phyloP scores from a whole-genome alignment of 2,888 invertebrate species.

The Idaea aversata region DNA sequence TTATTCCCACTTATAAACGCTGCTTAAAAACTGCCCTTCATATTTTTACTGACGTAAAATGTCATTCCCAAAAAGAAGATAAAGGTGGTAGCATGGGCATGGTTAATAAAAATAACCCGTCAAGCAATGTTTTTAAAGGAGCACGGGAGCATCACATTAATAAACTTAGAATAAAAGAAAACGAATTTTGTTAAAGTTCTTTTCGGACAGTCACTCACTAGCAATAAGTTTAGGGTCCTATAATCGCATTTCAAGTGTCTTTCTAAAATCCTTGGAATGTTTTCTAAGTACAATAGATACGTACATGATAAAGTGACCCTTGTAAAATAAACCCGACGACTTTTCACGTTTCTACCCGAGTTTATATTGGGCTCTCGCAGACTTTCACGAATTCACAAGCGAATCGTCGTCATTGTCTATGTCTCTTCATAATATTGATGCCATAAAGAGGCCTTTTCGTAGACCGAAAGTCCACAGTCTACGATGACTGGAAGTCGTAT shows the following conservation, averaged over 20 bases:
- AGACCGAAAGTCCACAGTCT: neutral
- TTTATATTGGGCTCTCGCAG: neutral
- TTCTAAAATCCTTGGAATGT: neutral
- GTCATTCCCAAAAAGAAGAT: neutral
- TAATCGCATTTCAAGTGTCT: neutral
- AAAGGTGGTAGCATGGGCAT: neutral
- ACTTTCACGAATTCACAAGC: neutral
- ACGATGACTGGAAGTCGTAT: neutral
- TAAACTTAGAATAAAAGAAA: too few relatives aligned
- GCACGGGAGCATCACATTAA: too few relatives aligned
- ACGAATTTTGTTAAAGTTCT: too few relatives aligned
- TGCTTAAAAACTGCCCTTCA: too few relatives aligned
- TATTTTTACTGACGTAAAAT: neutral
- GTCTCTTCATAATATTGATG: neutral
- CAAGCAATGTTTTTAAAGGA: too few relatives aligned
- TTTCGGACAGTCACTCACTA: neutral
- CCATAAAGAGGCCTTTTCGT: neutral
- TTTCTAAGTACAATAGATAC: neutral
- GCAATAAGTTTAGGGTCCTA: neutral
- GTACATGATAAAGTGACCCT: neutral
- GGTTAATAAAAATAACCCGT: neutral
- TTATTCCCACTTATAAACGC: too few relatives aligned
- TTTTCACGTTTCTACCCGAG: neutral
- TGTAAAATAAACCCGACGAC: neutral
- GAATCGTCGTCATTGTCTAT: neutral